A percentile compares a stretch with the other conserved stretches of the same genome.
These are phyloP conservation scores for Drosophila nikananu DNA, from an alignment of 1,140 invertebrate genomes.

Conservation along the genomic window DNA sequence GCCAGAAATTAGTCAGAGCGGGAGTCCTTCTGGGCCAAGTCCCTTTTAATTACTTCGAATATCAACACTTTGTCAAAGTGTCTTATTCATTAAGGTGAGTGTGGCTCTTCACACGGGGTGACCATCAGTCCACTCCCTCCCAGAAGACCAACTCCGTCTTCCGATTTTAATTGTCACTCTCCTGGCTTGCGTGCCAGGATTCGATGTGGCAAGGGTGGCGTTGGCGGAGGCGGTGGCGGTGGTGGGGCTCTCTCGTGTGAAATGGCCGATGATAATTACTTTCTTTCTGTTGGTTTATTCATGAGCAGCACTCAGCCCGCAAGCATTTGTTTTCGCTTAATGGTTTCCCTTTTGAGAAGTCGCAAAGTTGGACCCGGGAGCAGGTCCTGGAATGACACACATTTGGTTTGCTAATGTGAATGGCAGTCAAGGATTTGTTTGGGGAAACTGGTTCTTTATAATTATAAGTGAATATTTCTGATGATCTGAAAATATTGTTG, in stretches of 20 bases:
- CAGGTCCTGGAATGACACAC: slow-evolving; percentile 11
- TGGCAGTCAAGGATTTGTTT: background rate
- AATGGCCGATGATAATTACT: slow-evolving; percentile 77
- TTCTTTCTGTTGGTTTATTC: slow-evolving; percentile 69
- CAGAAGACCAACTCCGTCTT: slow-evolving; percentile 27
- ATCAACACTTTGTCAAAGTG: slow-evolving; percentile 84
- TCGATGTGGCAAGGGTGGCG: slow-evolving; percentile 11
- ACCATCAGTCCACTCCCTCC: slow-evolving; percentile 19
- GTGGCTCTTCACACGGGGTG: slow-evolving; percentile 14
- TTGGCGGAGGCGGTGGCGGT: slow-evolving; percentile 3
- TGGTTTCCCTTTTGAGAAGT: slow-evolving; percentile 60
- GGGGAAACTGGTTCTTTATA: background rate
- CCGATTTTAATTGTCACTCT: slow-evolving; percentile 65
- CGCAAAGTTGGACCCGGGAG: slow-evolving; percentile 27
- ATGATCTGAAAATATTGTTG: background rate
- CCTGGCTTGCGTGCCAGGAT: slow-evolving; percentile 1
- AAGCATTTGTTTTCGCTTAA: slow-evolving; percentile 71
- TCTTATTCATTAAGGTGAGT: slow-evolving; percentile 64
- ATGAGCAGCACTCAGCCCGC: slow-evolving; percentile 52
- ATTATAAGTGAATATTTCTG: background rate
- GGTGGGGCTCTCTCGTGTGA: slow-evolving; percentile 47
- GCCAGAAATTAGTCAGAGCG: slow-evolving; percentile 70
- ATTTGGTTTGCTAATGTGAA: slow-evolving; percentile 42
- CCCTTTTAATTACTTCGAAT: slow-evolving; percentile 81
- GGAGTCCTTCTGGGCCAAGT: slow-evolving; percentile 46